phyloP scores from a whole-genome alignment of 2,888 invertebrate species.

The Clostera curtula region DNA sequence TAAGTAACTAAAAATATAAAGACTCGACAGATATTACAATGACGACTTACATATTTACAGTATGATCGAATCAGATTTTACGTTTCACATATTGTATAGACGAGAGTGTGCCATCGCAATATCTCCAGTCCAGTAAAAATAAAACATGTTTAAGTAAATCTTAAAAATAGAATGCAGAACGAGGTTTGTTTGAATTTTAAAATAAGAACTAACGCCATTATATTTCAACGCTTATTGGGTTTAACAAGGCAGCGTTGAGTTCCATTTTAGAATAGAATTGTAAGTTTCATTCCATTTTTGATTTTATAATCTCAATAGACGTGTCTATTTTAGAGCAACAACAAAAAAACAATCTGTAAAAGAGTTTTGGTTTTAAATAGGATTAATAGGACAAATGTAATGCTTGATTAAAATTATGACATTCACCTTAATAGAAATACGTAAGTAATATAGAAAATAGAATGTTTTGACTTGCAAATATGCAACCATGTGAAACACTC shows the following conservation, averaged over 20 bases:
- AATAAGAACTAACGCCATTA: slow-evolving; percentile 28
- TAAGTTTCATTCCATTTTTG: slow-evolving; percentile 19
- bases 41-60: background rate
- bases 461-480: too few relatives aligned
- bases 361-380: too few relatives aligned
- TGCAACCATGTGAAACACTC: too few relatives aligned
- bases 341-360: too few relatives aligned
- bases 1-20: too few relatives aligned
- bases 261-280: slow-evolving; percentile 12
- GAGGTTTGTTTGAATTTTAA: slow-evolving; percentile 24
- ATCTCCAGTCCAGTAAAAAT: background rate
- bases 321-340: background rate
- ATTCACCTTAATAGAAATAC: too few relatives aligned
- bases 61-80: too few relatives aligned
- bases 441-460: too few relatives aligned
- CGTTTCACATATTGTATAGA: too few relatives aligned
- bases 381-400: too few relatives aligned
- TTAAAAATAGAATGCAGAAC: slow-evolving; percentile 17
- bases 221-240: slow-evolving; percentile 22
- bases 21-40: background rate
- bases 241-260: slow-evolving; percentile 24
- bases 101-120: too few relatives aligned
- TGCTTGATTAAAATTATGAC: too few relatives aligned
- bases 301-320: slow-evolving; percentile 20
- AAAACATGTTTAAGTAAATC: slow-evolving; percentile 6